Evolutionary conservation across 2,888 invertebrate genomes (phyloP).

Genomic region (Zaprionus obscuricornis): DNA sequence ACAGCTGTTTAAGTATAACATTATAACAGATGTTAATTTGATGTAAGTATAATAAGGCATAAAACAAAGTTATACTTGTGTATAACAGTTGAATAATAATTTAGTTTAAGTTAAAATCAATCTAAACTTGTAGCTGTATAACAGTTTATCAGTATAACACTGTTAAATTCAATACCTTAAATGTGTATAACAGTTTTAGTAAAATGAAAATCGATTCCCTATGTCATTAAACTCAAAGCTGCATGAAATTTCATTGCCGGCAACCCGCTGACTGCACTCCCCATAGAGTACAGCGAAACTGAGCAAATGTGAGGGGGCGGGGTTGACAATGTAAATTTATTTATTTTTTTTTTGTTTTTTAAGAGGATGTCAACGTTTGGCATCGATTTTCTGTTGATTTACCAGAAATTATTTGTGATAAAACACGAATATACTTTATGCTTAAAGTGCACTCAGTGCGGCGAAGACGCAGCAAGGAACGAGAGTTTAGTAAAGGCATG

Average conservation of each 20-base stretch:
- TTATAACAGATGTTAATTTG: too few species aligned
- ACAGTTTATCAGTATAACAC: too few species aligned
- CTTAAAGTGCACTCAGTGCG: constrained; percentile 76
- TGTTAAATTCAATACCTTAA: too few species aligned
- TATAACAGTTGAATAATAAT: too few species aligned
- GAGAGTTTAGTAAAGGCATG: background rate
- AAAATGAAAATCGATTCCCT: too few species aligned
- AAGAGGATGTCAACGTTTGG: constrained; percentile 41
- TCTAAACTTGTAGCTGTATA: too few species aligned
- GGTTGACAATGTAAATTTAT: constrained; percentile 37
- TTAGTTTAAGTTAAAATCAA: too few species aligned
- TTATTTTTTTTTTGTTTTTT: constrained; percentile 7
- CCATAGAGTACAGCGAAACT: constrained; percentile 8
- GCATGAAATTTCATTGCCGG: background rate
- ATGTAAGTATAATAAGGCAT: too few species aligned
- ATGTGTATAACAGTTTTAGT: too few species aligned
- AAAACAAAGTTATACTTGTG: too few species aligned
- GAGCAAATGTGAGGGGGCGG: background rate
- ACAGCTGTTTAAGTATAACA: too few species aligned
- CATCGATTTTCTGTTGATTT: constrained; percentile 81
- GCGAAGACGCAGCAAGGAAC: constrained; percentile 30
- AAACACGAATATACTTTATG: constrained; percentile 82
- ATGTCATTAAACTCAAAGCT: too few species aligned
- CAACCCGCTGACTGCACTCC: constrained; percentile 51
- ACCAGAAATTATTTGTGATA: constrained; percentile 82